These are phyloP conservation scores for Mesembrinibis cayennensis DNA, from an alignment of 2,113 vertebrate genomes.

Conservation along the genomic window DNA sequence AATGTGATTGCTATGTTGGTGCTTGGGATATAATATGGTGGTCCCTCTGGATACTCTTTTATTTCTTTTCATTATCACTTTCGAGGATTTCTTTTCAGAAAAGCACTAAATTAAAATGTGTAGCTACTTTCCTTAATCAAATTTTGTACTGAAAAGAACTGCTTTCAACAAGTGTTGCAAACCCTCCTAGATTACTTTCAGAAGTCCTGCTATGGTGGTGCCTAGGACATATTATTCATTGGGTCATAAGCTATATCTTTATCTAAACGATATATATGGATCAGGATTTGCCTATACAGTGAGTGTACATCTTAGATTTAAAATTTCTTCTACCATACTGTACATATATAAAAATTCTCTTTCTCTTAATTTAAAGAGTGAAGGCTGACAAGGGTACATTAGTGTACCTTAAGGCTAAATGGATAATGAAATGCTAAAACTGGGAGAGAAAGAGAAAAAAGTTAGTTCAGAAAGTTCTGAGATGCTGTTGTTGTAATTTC, in stretches of 20 bases:
- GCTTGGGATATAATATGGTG: not conserved
- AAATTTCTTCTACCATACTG: not conserved
- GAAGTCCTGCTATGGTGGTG: not conserved
- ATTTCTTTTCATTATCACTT: not conserved
- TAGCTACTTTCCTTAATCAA: not conserved
- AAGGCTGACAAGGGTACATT: not conserved
- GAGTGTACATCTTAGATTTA: not conserved
- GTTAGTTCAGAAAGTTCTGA: not conserved
- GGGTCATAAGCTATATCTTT: not conserved
- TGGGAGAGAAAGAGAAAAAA: not conserved
- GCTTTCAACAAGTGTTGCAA: not conserved
- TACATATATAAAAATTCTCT: not conserved
- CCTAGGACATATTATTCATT: not conserved
- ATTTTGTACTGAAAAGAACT: not conserved
- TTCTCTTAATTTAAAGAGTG: not conserved
- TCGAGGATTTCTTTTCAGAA: not conserved
- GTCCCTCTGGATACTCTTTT: not conserved
- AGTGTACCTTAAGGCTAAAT: not conserved
- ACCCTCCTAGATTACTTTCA: not conserved
- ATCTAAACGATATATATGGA: not conserved
- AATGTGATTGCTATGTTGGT: not conserved
- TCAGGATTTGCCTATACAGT: not conserved
- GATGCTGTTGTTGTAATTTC: not conserved
- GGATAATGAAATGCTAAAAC: not conserved
- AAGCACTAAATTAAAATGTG: not conserved